These are phyloP conservation scores for Peromyscus polionotus DNA, from an alignment of 2,113 vertebrate species.

Conservation along the genomic window DNA sequence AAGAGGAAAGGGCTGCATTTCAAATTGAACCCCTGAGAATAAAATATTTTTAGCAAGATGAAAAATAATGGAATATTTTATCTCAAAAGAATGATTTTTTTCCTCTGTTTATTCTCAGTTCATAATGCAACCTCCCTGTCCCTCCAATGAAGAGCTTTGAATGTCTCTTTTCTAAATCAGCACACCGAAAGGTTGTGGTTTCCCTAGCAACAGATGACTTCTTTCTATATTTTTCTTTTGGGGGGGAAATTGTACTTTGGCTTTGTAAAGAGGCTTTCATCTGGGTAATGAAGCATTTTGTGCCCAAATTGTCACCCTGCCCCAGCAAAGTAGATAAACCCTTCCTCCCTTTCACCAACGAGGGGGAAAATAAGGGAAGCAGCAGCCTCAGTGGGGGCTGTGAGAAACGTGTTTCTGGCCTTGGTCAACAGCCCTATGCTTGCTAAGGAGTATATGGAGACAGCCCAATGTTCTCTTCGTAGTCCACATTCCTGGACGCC, in stretches of 20 bases:
- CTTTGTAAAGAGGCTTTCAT: slow-evolving; percentile 75
- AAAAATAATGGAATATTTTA: slow-evolving; percentile 59
- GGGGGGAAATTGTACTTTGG: not conserved
- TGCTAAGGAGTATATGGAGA: not conserved
- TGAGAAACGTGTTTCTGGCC: not conserved
- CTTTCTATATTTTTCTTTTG: slow-evolving; percentile 75
- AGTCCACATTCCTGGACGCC: not conserved
- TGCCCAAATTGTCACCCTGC: slow-evolving; percentile 69
- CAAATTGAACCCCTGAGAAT: slow-evolving; percentile 57
- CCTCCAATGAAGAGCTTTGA: slow-evolving; percentile 68
- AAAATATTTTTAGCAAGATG: slow-evolving; percentile 67
- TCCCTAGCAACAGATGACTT: slow-evolving; percentile 84
- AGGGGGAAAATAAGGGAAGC: not conserved
- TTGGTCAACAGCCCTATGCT: not conserved
- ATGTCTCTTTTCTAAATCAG: slow-evolving; percentile 76
- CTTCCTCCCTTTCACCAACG: not conserved
- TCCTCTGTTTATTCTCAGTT: slow-evolving; percentile 70
- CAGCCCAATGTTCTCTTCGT: not conserved
- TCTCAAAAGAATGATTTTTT: slow-evolving; percentile 53
- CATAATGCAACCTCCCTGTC: slow-evolving; percentile 54
- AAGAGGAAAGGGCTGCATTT: not conserved
- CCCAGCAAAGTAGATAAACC: slow-evolving; percentile 63
- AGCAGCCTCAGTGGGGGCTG: not conserved
- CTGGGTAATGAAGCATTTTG: slow-evolving; percentile 66
- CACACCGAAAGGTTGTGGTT: slow-evolving; percentile 79